Evolutionary conservation across 1,140 invertebrate genomes (phyloP), one percentile per base, ranked within the genome.

Genomic region (Drosophila lowei): DNA sequence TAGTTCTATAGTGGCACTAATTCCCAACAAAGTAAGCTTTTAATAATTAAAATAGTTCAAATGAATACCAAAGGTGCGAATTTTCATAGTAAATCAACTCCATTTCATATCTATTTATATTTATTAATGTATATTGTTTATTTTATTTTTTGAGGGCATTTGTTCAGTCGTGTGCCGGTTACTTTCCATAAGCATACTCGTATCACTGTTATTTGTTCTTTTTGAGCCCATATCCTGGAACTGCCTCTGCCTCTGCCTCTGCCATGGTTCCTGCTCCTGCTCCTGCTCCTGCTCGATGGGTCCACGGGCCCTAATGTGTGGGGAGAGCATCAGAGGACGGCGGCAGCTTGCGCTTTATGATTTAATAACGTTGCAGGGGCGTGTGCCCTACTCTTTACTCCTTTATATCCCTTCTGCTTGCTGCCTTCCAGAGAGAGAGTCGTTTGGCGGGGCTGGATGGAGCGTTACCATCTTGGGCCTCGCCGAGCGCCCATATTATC

Each of bases 261-360:
- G 34, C 34, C 30, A 34, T 11, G 30, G 30, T 2, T 38, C 34
- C 34, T 13, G 11, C 11, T 38, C 3, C 34, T 3, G 8, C 9
- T 34, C 3, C 9, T 11, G 34, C 34, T 38, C 4, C 34, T 13
- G 11, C 34, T 38, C 4, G 11, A 13, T 38, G 34, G 34, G 4
- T 38, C 34, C 34, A 38, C 11, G 34, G 16, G 23, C 57, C 60
- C 46, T 71, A 65, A 78, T 81, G 61, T 56, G 79, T 38, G 62
- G 13, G 62, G 46, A 53, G 52, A 67, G 49, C 79, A 72, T 57
- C 75, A 83, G 75, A 79, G 66, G 76, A 62, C 72, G 76, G 65
- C 71, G 72, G 76, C 79, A 83, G 76, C 79, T 83, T 68, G 77
- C 59, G 76, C 80, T 84, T 83, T 83, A 84, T 83, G 79, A 83